These are phyloP conservation scores for Steinernema hermaphroditum DNA, from an alignment of 2,888 invertebrate species.

Conservation along the genomic window DNA sequence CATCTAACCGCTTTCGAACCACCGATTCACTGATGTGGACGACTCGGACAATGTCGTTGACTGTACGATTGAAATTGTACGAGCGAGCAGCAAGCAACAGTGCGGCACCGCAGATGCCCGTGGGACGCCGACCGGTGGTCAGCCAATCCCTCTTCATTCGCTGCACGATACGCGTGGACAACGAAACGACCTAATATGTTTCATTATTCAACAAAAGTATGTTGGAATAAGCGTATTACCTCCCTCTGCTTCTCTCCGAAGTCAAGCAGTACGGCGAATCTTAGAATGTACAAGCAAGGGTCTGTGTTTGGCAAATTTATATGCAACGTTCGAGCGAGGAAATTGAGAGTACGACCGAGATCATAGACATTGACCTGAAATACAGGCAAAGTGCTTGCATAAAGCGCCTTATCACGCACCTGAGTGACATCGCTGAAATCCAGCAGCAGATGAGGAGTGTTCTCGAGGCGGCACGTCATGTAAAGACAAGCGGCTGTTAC, in stretches of 20 bases:
- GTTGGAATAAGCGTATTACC: constrained; percentile 39
- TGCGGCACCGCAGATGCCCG: constrained; percentile 96
- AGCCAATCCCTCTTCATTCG: constrained; percentile 98
- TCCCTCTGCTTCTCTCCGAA: constrained; percentile 86
- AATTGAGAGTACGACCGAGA: constrained; percentile 87
- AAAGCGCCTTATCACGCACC: constrained; percentile 38
- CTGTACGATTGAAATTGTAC: constrained; percentile 72
- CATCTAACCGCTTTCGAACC: constrained; percentile 73
- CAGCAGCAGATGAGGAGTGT: constrained; percentile 89
- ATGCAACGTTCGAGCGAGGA: constrained; percentile 83
- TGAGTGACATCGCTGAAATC: constrained; percentile 88
- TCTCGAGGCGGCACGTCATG: constrained; percentile 91
- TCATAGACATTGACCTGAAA: constrained; percentile 90
- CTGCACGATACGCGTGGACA: constrained; percentile 88
- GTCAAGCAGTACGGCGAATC: constrained; percentile 89
- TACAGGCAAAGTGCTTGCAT: neutral
- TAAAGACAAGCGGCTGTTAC: constrained; percentile 96
- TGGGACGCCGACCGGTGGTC: constrained; percentile 90
- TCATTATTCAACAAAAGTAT: neutral
- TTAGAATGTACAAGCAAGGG: constrained; percentile 90
- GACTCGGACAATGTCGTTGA: constrained; percentile 61
- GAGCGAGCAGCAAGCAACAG: constrained; percentile 89
- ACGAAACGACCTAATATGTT: constrained; percentile 77
- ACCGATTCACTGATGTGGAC: constrained; percentile 65
- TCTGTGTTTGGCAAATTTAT: constrained; percentile 75